These are phyloP conservation scores for Anthonomus grandis DNA, from an alignment of 1,140 invertebrate species.

Conservation along the genomic window DNA sequence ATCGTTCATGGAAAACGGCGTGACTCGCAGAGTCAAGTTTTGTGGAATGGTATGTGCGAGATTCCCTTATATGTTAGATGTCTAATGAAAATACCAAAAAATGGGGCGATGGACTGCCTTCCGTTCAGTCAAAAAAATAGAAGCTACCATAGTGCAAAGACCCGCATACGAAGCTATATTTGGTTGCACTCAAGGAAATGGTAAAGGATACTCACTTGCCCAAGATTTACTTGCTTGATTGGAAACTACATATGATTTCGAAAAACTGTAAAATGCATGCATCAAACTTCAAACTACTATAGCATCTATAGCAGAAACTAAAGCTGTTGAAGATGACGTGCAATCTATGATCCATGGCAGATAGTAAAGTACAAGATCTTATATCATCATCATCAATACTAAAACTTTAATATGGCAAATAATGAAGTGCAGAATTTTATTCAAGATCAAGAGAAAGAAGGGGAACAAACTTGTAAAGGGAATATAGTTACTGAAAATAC, in stretches of 20 bases:
- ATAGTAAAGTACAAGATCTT: too few species aligned
- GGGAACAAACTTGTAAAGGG: too few species aligned
- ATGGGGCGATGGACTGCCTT: slow-evolving; percentile 37
- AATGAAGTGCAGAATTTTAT: background rate
- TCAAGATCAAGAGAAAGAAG: too few species aligned
- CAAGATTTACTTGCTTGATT: slow-evolving; percentile 5
- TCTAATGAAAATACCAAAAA: slow-evolving; percentile 34
- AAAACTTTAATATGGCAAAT: too few species aligned
- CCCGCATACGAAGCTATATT: background rate
- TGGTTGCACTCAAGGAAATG: too few species aligned
- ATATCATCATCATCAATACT: too few species aligned
- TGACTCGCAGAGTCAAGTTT: slow-evolving; percentile 36
- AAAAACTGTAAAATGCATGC: slow-evolving; percentile 1
- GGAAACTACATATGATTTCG: background rate
- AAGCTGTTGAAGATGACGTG: background rate
- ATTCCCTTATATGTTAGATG: slow-evolving; percentile 41
- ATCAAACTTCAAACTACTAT: slow-evolving; percentile 3
- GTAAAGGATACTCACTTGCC: background rate
- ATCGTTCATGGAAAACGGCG: slow-evolving; percentile 44
- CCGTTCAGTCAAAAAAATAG: slow-evolving; percentile 44
- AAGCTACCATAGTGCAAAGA: slow-evolving; percentile 35
- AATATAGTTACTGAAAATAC: too few species aligned
- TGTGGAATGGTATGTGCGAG: slow-evolving; percentile 46
- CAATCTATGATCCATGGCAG: background rate
- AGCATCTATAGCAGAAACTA: background rate